Evolutionary conservation across 30 jellyfish, hydroid and myxozoan genomes (phyloP).

Genomic region (Sanderia malayensis): DNA sequence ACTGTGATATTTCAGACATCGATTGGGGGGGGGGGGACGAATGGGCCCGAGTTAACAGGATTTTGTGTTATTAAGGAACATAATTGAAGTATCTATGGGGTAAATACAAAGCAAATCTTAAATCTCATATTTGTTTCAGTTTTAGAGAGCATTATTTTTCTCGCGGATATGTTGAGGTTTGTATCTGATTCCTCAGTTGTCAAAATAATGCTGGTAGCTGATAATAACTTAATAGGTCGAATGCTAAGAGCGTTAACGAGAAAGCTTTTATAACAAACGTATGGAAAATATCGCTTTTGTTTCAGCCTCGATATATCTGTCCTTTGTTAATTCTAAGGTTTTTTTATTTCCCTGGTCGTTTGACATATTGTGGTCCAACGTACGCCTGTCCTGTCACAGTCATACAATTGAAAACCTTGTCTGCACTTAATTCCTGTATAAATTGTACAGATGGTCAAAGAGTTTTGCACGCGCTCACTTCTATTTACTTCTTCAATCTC

Average conservation of each 20-base stretch:
- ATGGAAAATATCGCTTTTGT: neutral
- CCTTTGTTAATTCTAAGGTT: neutral
- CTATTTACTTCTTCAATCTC: neutral
- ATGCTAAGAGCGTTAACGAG: no score
- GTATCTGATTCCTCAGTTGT: no score
- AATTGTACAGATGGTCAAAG: no score
- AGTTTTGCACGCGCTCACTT: neutral
- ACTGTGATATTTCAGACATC: no score
- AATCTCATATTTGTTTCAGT: no score
- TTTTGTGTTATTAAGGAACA: no score
- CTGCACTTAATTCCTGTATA: neutral
- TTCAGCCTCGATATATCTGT: neutral
- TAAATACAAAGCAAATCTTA: no score
- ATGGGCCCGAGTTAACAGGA: no score
- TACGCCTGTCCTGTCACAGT: neutral
- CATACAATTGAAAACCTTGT: neutral
- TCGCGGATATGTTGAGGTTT: slow-evolving; percentile 91
- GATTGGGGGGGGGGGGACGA: no score
- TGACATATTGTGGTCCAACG: neutral
- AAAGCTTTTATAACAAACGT: neutral
- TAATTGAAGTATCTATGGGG: no score
- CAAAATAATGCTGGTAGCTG: no score
- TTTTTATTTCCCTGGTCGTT: neutral
- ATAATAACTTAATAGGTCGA: no score
- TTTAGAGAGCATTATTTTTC: slow-evolving; percentile 87